Conservation (phyloP, 2,888 invertebrate species). For the Hypomecis atomaria region DNA sequence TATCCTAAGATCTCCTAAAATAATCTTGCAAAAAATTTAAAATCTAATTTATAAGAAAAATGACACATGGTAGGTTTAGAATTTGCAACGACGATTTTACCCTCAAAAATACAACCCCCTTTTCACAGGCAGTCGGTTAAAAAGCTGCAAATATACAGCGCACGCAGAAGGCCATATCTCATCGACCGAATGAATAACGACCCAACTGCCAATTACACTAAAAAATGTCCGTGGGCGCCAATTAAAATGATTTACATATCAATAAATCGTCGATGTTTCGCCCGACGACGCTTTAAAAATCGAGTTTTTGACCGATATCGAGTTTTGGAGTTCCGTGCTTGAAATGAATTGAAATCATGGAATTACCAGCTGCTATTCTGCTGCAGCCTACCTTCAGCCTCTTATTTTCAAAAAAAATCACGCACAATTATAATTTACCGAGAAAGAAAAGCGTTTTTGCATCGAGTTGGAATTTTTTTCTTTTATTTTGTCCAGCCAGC, state of each 20-base stretch:
- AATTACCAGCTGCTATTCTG: no score
- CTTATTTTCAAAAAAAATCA: no score
- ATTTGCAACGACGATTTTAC: no score
- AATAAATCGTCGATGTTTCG: constrained; percentile 75
- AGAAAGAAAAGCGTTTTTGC: no score
- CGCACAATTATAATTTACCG: no score
- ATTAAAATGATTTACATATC: constrained; percentile 84
- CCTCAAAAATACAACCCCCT: neutral
- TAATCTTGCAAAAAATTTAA: no score
- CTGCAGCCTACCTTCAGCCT: no score
- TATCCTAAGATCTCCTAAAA: no score
- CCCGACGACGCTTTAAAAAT: constrained; percentile 48
- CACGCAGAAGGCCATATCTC: constrained; percentile 38
- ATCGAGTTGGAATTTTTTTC: no score
- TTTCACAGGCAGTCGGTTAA: neutral
- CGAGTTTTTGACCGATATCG: constrained; percentile 38
- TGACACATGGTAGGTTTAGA: no score
- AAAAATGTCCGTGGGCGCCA: constrained; percentile 80
- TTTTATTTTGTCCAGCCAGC: no score
- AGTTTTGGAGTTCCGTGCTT: constrained; percentile 16
- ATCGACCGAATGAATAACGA: constrained; percentile 67
- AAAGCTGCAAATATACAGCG: constrained; percentile 6
- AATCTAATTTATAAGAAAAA: no score
- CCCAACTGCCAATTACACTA: constrained; percentile 80
- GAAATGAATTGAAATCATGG: neutral